Conservation (phyloP, 2,888 invertebrate species). For the Sipha maydis region DNA sequence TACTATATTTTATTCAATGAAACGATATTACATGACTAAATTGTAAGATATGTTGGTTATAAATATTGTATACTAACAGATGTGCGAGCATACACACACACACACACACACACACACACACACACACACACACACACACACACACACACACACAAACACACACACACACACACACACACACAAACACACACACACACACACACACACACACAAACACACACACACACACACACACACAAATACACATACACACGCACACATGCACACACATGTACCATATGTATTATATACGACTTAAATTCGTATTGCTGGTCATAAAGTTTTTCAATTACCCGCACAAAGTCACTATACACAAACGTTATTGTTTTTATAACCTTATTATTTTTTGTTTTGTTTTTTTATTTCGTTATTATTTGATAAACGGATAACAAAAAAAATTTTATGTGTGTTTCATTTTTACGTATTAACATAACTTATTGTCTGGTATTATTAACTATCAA, state of each 20-base stretch:
- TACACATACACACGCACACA: no score
- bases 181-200: no score
- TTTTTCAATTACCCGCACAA: slow-evolving; percentile 32
- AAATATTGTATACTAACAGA: slow-evolving; percentile 1
- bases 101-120: no score
- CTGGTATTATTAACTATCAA: no score
- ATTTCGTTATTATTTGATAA: slow-evolving; percentile 25
- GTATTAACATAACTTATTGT: no score
- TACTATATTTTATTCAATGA: neutral
- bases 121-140: no score
- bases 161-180: no score
- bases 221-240: no score
- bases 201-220: no score
- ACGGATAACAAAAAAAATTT: neutral
- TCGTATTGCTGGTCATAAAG: slow-evolving; percentile 13
- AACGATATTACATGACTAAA: slow-evolving; percentile 2
- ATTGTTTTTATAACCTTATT: neutral
- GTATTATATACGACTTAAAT: slow-evolving; percentile 30
- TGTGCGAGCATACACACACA: no score
- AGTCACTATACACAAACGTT: neutral
- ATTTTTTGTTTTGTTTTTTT: neutral
- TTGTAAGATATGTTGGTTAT: neutral
- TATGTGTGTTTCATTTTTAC: neutral
- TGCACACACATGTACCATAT: neutral
- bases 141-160: no score